Percentiles rank a stretch among this genome's conserved stretches.
Evolutionary conservation across 2,113 vertebrate species (phyloP).

Genomic region (Ginglymostoma cirratum): DNA sequence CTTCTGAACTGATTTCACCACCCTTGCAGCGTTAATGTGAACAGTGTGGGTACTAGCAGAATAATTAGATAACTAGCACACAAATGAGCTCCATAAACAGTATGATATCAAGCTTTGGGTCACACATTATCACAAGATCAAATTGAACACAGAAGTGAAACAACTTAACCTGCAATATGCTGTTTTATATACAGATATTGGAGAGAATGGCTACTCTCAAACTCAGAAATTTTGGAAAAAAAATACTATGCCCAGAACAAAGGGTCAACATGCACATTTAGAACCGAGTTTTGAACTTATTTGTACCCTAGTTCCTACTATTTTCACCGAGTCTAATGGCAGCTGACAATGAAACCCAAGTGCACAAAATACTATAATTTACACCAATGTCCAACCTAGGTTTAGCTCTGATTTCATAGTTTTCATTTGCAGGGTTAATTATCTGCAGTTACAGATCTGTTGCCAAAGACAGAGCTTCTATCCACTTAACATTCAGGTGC

Average conservation of each 20-base stretch:
- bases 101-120: neutral
- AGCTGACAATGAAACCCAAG: slow-evolving; percentile 25
- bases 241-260: slow-evolving; percentile 25
- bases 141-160: slow-evolving; percentile 27
- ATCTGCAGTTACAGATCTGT: neutral
- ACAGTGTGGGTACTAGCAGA: slow-evolving; percentile 24
- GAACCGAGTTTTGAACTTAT: slow-evolving; percentile 23
- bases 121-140: neutral
- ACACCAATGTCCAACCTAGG: slow-evolving; percentile 21
- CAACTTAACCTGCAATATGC: slow-evolving; percentile 21
- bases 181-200: neutral
- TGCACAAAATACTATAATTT: slow-evolving; percentile 33
- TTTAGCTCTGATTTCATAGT: slow-evolving; percentile 15
- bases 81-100: neutral
- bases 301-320: slow-evolving; percentile 12
- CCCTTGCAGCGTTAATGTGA: slow-evolving; percentile 12
- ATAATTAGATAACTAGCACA: slow-evolving; percentile 30
- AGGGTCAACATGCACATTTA: slow-evolving; percentile 36
- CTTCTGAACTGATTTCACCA: neutral
- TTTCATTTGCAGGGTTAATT: neutral
- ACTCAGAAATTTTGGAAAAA: neutral
- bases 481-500: neutral
- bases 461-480: neutral
- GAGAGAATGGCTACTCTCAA: slow-evolving; percentile 10
- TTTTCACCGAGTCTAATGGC: slow-evolving; percentile 16